Conservation (phyloP, 2,888 invertebrate genomes). For the Harpagoxenus sublaevis region DNA sequence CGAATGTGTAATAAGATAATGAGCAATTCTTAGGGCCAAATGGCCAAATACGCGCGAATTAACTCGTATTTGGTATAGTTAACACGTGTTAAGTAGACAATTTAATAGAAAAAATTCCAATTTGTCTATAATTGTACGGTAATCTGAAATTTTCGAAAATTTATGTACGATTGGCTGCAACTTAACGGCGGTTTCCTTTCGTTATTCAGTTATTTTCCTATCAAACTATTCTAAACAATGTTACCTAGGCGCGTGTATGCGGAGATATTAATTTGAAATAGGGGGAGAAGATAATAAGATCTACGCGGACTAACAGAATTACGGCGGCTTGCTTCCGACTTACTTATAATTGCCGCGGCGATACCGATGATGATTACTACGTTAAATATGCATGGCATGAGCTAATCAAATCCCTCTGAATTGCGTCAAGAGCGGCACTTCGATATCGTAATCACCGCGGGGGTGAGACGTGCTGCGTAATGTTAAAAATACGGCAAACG, state of each 20-base stretch:
- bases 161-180: background rate
- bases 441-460: no score
- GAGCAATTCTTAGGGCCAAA: no score
- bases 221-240: conserved; percentile 12
- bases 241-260: background rate
- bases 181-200: background rate
- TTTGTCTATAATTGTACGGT: background rate
- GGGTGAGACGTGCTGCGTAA: background rate
- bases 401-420: background rate
- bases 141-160: background rate
- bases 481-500: background rate
- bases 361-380: conserved; percentile 56
- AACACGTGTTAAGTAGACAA: no score
- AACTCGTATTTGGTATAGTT: no score
- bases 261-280: conserved; percentile 8
- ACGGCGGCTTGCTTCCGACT: background rate
- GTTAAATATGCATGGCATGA: conserved; percentile 55
- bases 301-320: conserved; percentile 3
- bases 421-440: background rate
- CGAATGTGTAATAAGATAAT: no score
- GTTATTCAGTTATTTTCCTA: conserved; percentile 26
- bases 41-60: no score
- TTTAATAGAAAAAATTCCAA: background rate
- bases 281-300: conserved; percentile 14
- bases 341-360: conserved; percentile 50